These are phyloP conservation scores for Oscarella lobularis DNA, from an alignment of 37 sponge, comb jelly and placozoan genomes.

Conservation along the genomic window DNA sequence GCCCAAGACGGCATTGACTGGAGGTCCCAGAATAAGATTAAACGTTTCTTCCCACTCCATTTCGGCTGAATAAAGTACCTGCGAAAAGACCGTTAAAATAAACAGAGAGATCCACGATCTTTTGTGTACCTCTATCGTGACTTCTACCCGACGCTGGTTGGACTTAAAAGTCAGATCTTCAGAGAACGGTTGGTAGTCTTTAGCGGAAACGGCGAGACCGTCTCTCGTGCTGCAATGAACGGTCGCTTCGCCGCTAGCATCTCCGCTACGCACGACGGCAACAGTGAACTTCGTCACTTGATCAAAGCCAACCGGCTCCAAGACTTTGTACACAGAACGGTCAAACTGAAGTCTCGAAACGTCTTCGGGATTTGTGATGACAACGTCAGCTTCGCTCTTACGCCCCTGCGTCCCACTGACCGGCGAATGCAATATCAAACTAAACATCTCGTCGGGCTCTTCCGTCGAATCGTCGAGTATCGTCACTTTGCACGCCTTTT, in stretches of 20 bases:
- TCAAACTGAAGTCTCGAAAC: not conserved
- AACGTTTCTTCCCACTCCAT: not conserved
- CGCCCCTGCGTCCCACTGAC: not conserved
- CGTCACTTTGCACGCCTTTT: not conserved
- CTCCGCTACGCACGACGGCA: not conserved
- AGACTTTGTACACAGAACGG: not conserved
- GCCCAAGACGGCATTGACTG: not conserved
- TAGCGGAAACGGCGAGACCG: not conserved
- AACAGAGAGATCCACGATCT: not conserved
- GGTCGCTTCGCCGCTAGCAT: not conserved
- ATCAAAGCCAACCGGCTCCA: not conserved
- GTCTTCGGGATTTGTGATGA: not conserved
- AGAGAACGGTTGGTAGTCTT: not conserved
- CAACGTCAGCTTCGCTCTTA: not conserved
- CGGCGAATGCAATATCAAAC: not conserved
- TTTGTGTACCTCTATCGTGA: not conserved
- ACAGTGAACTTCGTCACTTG: not conserved
- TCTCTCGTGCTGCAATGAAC: not conserved
- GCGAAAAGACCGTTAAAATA: not conserved
- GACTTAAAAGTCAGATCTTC: not conserved
- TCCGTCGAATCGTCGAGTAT: not conserved
- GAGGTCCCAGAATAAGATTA: not conserved
- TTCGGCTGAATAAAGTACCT: not conserved
- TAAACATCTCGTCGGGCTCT: not conserved
- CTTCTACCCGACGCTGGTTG: not conserved